Percentiles rank a stretch among this genome's conserved stretches.
phyloP scores from a whole-genome alignment of 1,140 invertebrate species.

The Drosophila orosa region DNA sequence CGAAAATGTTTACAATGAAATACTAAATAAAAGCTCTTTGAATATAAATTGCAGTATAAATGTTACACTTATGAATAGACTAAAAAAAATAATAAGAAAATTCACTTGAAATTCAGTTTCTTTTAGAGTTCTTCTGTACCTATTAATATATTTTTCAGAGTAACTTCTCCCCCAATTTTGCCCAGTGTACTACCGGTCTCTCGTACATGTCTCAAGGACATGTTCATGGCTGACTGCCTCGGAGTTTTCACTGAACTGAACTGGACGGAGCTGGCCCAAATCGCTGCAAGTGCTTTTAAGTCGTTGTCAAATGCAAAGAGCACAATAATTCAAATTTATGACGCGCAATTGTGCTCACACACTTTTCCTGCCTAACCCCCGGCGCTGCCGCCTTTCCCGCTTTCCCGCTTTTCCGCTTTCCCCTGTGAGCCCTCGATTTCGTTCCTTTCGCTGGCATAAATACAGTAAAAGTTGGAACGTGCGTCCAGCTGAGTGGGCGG shows the following conservation, averaged over 20 bases:
- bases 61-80: too few relatives aligned
- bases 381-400: conserved; percentile 4
- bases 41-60: too few relatives aligned
- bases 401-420: conserved; percentile 4
- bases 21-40: too few relatives aligned
- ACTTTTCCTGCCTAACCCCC: conserved; percentile 30
- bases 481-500: conserved; percentile 60
- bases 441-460: conserved; percentile 64
- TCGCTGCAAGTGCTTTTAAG: conserved; percentile 81
- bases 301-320: conserved; percentile 81
- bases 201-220: conserved; percentile 70
- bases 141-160: background rate
- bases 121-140: too few relatives aligned
- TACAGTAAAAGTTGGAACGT: conserved; percentile 71
- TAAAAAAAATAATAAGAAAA: too few relatives aligned
- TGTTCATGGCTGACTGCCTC: conserved; percentile 65
- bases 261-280: conserved; percentile 70
- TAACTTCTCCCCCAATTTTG: too few relatives aligned
- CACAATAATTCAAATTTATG: conserved; percentile 82
- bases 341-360: conserved; percentile 79
- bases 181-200: conserved; percentile 17
- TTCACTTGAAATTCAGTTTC: too few relatives aligned
- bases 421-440: background rate
- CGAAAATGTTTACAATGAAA: background rate
- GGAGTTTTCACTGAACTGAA: conserved; percentile 34